Base-by-base conservation (phyloP, 2,888 invertebrate genomes). In the Pseudanteris insignis region DNA sequence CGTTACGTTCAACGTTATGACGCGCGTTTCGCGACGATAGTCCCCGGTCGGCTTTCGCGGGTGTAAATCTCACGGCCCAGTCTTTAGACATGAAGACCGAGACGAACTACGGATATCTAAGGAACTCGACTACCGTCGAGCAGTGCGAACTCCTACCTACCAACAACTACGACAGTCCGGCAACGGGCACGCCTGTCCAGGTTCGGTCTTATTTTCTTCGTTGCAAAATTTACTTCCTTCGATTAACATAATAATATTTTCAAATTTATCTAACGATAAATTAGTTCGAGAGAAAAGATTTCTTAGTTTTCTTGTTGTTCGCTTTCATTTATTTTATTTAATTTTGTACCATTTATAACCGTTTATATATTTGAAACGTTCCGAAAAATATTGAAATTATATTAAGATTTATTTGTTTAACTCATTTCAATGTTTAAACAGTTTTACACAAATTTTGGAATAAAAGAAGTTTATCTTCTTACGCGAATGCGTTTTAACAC, bases 51-150 rank as follows among this genome's bases (percentile, higher is more conserved):
- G n/a, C n/a, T 18, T 6, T 18, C 18, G 18, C 13, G 24, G 12
- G 14, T 21, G 25, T 10, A 12, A 25, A 12, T 24, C n/a, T 10
- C 10, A 51, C 26, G 14, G 6, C 7, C n/a, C n/a, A n/a, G 28
- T n/a, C 13, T 1, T 5, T 53, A 30, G 47, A 32, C 34, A 77
- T 76, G 74, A 72, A 74, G 68, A 58, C 73, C 10, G 76, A 77
- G 46, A 63, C 68, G 26, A 78, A 72, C 65, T 78, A 78, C 65
- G 77, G 77, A 2, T 78, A 73, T 12, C 66, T 78, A 12, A 69
- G 71, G 53, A 66, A 72, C 32, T 68, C 67, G 38, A 70, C 68
- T 24, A 69, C 69, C 53, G 64, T 65, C 12, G 75, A 77, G 44
- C 74, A 76, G 61, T 69, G 62, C 51, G 76, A 77, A 48, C 67